Base-by-base conservation (phyloP, 2,797 vertebrate genomes). In the Poliocrania exsul region DNA sequence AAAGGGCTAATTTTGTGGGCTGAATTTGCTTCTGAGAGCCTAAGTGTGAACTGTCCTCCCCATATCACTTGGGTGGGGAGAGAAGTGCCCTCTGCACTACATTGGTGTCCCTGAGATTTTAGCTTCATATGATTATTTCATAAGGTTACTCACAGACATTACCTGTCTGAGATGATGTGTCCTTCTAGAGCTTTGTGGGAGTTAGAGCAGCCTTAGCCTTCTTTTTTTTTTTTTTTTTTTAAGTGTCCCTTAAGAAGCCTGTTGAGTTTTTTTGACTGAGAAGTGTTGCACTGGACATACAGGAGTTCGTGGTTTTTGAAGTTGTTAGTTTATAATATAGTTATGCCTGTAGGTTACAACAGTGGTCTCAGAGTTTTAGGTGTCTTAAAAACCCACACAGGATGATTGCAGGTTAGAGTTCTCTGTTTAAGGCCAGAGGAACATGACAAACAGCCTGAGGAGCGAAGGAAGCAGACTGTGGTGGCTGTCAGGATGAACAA, bases 401-500 rank as follows among this genome's bases (percentile, higher is more conserved):
- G 25, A 54, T 61, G 70, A 75, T 75, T 62, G 8, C 1, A 3
- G 46, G 46, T 85, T 85, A 50, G n/a, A 35, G 35, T 42, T 88
- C 31, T 37, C 40, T 2, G 2, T 67, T 42, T 46, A 26, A 81
- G 90, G 88, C 74, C 49, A 40, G 42, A 46, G 92, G 21, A 81
- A 37, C 16, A 20, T 69, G 66, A 62, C 37, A 93, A 78, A 57
- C 46, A 83, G 80, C 54, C 66, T 72, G 82, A 74, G 80, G 40
- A 95, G 62, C 6, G 10, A 69, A 91, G 93, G 93, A 95, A 95
- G 78, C 93, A 93, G 92, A 72, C 75, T 80, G 93, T 94, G 84
- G 88, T 78, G 94, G 84, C 94, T 95, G 92, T 85, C 92, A 83
- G 2, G 28, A 74, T 95, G 91, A 93, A 91, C 93, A 91, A 91